Evolutionary conservation across 30 jellyfish, hydroid and myxozoan species (phyloP).

Genomic region (Aurelia sp.): DNA sequence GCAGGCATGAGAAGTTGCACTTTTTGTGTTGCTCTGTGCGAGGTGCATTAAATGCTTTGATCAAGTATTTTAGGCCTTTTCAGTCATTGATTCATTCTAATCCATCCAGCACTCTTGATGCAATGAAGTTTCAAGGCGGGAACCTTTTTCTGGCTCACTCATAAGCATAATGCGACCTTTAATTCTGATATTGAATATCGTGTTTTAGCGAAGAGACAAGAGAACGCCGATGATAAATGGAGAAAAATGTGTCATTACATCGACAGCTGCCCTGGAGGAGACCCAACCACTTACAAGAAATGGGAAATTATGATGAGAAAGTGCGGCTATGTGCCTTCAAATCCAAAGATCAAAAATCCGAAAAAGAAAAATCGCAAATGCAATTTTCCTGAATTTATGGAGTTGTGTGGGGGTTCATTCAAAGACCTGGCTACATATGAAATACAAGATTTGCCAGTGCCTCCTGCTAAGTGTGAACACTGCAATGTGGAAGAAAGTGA

Average conservation of each 20-base stretch:
- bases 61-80: too few species aligned
- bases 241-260: background rate
- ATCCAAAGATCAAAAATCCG: constrained; percentile 14
- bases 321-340: constrained; percentile 36
- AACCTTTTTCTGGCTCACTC: too few species aligned
- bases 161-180: background rate
- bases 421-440: constrained; percentile 1
- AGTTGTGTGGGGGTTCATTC: constrained; percentile 40
- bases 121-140: too few species aligned
- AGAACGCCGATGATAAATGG: constrained; percentile 21
- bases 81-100: too few species aligned
- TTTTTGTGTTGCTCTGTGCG: too few species aligned
- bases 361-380: constrained; percentile 17
- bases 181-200: background rate
- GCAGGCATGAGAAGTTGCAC: too few species aligned
- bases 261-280: constrained; percentile 13
- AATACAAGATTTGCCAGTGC: constrained; percentile 40
- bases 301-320: constrained; percentile 22
- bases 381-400: constrained; percentile 41
- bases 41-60: too few species aligned
- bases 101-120: too few species aligned
- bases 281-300: constrained; percentile 23
- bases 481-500: constrained; percentile 10
- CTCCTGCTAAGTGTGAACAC: constrained; percentile 34
- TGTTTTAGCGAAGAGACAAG: constrained; percentile 26